Base-by-base conservation (phyloP, 2,888 invertebrate genomes). In the Sepiola atlantica region DNA sequence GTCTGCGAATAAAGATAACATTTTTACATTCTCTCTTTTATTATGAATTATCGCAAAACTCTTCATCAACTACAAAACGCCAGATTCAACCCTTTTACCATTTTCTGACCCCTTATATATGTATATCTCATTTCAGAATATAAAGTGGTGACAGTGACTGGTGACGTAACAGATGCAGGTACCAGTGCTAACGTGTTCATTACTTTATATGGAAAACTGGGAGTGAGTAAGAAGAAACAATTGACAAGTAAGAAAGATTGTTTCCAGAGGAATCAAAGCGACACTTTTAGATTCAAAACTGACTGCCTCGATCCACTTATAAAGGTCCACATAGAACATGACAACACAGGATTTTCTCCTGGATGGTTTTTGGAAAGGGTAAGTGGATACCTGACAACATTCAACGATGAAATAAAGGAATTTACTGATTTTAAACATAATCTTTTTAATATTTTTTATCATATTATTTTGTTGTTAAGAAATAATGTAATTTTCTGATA, bases 361-460 rank as follows among this genome's bases (percentile, higher is more conserved):
- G 97, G 97, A 45, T 97, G 97, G 97, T 97, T 96, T 94, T 95
- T 97, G 57, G 97, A 97, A 94, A 96, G 97, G 96, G 97, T 97
- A 95, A 95, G 97, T 77, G 77, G 1, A 32, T 0, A n/a, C n/a
- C 6, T 10, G 14, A 14, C 0, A 32, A 14, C 45, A 45, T 45
- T 45, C 45, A 45, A 45, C 45, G 8, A 45, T 45, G 2, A 45
- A 45, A 45, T 45, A 45, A 45, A 45, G 8, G 45, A 45, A 45
- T 45, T 45, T 45, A 45, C 45, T 8, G 8, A 45, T 45, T 45
- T 45, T 45, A 45, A 45, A 45, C 45, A 45, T 45, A 45, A 45
- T 45, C 45, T 45, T 45, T 45, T 45, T 8, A n/a, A n/a, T n/a
- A n/a, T 45, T 45, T 45, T 45, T 45, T 8, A 45, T 45, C 45